Conservation (phyloP, 2,888 invertebrate genomes). For the Aphodius sticticus region DNA sequence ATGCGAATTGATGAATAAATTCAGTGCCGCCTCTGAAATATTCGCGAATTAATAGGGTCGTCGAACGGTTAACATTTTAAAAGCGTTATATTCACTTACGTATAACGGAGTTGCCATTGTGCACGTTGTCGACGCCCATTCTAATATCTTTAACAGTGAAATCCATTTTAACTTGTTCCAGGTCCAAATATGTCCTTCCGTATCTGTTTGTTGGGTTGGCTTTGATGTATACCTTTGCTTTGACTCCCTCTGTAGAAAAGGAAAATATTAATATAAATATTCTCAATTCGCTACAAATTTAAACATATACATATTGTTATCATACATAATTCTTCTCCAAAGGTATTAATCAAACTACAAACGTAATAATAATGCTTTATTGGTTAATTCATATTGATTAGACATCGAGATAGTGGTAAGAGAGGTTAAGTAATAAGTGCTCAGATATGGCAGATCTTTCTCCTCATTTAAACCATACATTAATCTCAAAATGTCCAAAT, state of each 20-base stretch:
- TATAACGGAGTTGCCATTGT: slow-evolving; percentile 80
- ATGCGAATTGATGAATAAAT: slow-evolving; percentile 86
- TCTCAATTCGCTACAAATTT: neutral
- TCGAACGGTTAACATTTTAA: slow-evolving; percentile 8
- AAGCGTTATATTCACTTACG: slow-evolving; percentile 65
- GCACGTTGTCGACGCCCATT: slow-evolving; percentile 87
- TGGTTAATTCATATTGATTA: too few species aligned
- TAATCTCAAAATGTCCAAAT: too few species aligned
- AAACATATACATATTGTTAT: too few species aligned
- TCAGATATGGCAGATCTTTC: too few species aligned
- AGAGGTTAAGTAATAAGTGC: too few species aligned
- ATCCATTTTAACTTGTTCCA: slow-evolving; percentile 84
- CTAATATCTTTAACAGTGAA: slow-evolving; percentile 83
- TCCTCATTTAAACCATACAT: too few species aligned
- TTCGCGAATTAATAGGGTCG: slow-evolving; percentile 31
- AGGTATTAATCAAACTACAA: too few species aligned
- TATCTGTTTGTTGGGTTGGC: slow-evolving; percentile 68
- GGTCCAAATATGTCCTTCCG: slow-evolving; percentile 72
- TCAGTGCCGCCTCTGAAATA: slow-evolving; percentile 80
- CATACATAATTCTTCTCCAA: too few species aligned
- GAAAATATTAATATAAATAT: neutral
- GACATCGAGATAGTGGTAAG: too few species aligned
- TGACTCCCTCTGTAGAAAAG: slow-evolving; percentile 73
- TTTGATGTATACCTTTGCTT: slow-evolving; percentile 84
- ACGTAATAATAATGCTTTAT: too few species aligned